Conservation (phyloP, 2,113 vertebrate genomes). For the Sprattus sprattus region DNA sequence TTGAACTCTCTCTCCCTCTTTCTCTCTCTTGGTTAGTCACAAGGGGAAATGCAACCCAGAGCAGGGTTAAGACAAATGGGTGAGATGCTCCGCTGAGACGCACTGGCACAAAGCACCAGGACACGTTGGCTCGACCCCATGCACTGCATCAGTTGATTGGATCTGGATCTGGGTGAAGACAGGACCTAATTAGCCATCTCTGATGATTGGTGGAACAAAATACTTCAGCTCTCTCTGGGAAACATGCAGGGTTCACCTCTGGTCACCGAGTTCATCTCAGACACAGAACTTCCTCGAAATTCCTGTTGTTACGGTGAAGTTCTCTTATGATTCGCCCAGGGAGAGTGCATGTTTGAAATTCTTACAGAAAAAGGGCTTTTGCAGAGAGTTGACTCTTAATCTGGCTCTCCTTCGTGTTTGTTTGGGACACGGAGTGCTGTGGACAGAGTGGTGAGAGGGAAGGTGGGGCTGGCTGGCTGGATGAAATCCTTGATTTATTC, state of each 20-base stretch:
- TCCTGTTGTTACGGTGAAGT: neutral
- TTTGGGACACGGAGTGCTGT: neutral
- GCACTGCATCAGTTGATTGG: slow-evolving; percentile 3
- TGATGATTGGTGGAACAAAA: neutral
- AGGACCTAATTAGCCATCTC: neutral
- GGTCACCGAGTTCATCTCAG: neutral
- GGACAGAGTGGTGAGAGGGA: slow-evolving; percentile 25
- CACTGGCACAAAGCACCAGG: neutral
- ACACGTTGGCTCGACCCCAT: neutral
- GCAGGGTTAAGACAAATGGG: neutral
- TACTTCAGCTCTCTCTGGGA: neutral
- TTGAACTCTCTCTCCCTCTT: neutral
- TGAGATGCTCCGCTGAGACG: neutral
- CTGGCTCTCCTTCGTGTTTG: neutral
- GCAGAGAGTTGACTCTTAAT: neutral
- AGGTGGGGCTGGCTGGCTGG: slow-evolving; percentile 46
- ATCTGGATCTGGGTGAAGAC: neutral
- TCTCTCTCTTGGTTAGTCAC: neutral
- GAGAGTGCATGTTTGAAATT: neutral
- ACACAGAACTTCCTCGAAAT: neutral
- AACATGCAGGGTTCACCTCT: neutral
- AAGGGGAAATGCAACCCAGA: neutral
- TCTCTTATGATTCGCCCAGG: neutral
- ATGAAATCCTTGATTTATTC: slow-evolving; percentile 32
- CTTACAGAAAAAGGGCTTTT: slow-evolving; percentile 5